Evolutionary conservation across 2,113 vertebrate genomes (phyloP), one percentile per base, ranked within the genome.

Genomic region (Solea senegalensis): DNA sequence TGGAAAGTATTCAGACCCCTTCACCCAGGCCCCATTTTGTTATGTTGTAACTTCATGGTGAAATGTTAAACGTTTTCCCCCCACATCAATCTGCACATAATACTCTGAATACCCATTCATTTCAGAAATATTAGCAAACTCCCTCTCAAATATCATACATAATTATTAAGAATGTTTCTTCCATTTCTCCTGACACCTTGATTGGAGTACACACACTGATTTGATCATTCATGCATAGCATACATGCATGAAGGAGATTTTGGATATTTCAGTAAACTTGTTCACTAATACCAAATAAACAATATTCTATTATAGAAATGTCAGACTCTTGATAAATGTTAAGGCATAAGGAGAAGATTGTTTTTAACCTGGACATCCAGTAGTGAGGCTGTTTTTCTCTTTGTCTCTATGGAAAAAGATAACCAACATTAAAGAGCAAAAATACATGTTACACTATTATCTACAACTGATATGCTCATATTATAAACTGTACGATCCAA

Each of bases 201-300:
- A n/a, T n/a, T 49, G 48, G 5, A n/a, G 14, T 49, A 6, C 14
- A 15, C 48, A 49, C 48, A 9, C 14, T 15, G 65, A 55, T 65
- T 89, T 73, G 80, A 81, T 78, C 81, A 78, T 64, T 61, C 73
- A 68, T 67, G 51, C 28, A 45, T 54, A 56, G 39, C 39, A 55
- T 51, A 28, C 45, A 51, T 41, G 34, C 40, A 15, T 62, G 26
- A 16, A 52, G 40, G 69, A 63, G 44, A 52, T 61, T 74, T 28
- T 70, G 65, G 72, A 81, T 21, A 21, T 21, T 72, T 77, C 49
- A 80, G 59, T 65, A 46, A 66, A 62, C 3, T 3, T 14, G 8
- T 28, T 69, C 21, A 21, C 21, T 21, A 21, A 21, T 21, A 21
- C 21, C 21, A 21, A 7, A 50, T 63, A 66, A 55, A 66, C 50